These are phyloP conservation scores for Agelastica alni DNA, from an alignment of 2,888 invertebrate genomes.

Conservation along the genomic window DNA sequence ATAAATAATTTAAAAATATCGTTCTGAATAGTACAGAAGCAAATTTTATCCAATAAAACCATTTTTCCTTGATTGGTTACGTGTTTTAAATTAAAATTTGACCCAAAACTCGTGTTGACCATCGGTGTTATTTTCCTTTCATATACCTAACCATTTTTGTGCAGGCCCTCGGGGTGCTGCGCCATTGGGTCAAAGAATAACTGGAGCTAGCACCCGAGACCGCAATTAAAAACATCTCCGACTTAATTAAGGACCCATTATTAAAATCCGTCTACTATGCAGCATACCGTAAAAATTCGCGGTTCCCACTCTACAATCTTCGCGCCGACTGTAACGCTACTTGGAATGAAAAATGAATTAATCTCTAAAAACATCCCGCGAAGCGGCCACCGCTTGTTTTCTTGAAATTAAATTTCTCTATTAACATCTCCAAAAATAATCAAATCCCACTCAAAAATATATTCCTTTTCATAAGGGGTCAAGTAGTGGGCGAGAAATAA, in stretches of 20 bases:
- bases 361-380: conserved; percentile 11
- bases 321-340: neutral
- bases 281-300: conserved; percentile 44
- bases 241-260: conserved; percentile 58
- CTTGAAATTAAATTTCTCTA: neutral
- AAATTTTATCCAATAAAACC: no score
- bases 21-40: no score
- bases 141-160: no score
- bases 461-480: no score
- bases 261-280: conserved; percentile 52
- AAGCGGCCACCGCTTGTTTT: neutral
- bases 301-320: conserved; percentile 2
- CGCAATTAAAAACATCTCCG: conserved; percentile 57
- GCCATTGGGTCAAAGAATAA: conserved; percentile 46
- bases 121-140: no score
- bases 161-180: neutral
- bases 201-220: conserved; percentile 48
- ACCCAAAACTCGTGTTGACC: no score
- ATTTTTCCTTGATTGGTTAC: no score
- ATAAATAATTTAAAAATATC: no score
- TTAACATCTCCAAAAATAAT: no score
- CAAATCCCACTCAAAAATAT: no score
- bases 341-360: conserved; percentile 23
- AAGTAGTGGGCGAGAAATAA: no score
- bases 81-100: no score